These are phyloP conservation scores for Ahaetulla prasina DNA, from an alignment of 2,113 vertebrate genomes.

Conservation along the genomic window DNA sequence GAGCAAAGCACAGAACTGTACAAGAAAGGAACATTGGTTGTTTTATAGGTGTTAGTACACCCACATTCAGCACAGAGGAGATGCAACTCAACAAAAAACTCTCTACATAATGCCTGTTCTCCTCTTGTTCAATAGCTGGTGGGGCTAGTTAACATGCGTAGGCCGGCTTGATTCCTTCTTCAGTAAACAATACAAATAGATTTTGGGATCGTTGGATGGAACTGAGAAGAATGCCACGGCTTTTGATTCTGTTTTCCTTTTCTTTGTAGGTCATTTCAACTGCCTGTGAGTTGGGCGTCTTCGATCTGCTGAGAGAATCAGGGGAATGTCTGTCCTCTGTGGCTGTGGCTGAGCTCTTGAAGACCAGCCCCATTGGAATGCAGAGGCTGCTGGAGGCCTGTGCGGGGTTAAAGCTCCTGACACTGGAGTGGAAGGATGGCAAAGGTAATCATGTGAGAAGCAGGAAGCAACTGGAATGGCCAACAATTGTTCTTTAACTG, in stretches of 20 bases:
- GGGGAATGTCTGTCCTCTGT: constrained; percentile 63
- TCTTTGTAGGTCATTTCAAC: constrained; percentile 71
- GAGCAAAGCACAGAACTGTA: no score
- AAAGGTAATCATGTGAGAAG: constrained; percentile 50
- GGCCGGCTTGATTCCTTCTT: no score
- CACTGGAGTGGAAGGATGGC: constrained; percentile 39
- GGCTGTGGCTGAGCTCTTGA: constrained; percentile 65
- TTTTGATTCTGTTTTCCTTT: not conserved
- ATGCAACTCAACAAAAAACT: no score
- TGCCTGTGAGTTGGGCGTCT: constrained; percentile 85
- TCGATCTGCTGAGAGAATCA: constrained; percentile 74
- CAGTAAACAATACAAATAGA: not conserved
- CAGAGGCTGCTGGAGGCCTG: constrained; percentile 80
- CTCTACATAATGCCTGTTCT: no score
- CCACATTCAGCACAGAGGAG: no score
- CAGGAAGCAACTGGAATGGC: not conserved
- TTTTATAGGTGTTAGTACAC: no score
- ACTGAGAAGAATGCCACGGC: not conserved
- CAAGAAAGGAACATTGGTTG: no score
- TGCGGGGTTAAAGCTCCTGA: constrained; percentile 76
- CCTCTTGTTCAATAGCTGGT: no score
- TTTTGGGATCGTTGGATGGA: not conserved
- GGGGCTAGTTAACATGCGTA: no score
- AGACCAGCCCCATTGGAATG: constrained; percentile 67
- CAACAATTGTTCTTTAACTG: no score